Percentiles rank a stretch among this genome's conserved stretches.
Evolutionary conservation across 2,888 invertebrate genomes (phyloP).

Genomic region (Linhomoeus sp.): DNA sequence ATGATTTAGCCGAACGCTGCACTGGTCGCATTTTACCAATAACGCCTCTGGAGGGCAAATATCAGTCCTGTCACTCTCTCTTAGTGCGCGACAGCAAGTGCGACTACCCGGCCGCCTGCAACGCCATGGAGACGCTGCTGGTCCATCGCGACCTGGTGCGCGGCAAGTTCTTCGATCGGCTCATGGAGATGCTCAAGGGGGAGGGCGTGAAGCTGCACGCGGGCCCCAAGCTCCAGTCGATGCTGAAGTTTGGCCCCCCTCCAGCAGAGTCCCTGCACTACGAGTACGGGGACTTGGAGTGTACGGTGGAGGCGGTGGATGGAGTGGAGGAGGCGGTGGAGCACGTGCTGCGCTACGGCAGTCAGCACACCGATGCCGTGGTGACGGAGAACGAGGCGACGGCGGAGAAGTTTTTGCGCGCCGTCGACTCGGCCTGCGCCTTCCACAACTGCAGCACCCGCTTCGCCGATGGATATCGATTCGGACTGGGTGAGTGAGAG

Average conservation of each 20-base stretch:
- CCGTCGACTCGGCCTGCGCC: conserved; percentile 91
- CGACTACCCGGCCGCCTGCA: conserved; percentile 96
- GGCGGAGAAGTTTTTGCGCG: conserved; percentile 55
- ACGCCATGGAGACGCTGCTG: conserved; percentile 89
- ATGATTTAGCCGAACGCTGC: not conserved
- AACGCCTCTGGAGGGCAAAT: too few relatives aligned
- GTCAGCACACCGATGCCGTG: conserved; percentile 87
- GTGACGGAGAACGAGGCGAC: conserved; percentile 67
- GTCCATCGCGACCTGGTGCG: conserved; percentile 51
- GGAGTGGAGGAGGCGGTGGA: conserved; percentile 66
- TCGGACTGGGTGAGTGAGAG: conserved; percentile 62
- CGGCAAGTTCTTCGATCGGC: conserved; percentile 52
- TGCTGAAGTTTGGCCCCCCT: conserved; percentile 82
- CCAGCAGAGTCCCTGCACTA: conserved; percentile 64
- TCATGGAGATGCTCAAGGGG: conserved; percentile 78
- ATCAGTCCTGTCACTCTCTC: too few relatives aligned
- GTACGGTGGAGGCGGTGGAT: conserved; percentile 81
- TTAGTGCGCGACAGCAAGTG: conserved; percentile 77
- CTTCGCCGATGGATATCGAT: conserved; percentile 91
- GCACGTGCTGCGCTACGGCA: conserved; percentile 85
- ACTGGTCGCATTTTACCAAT: too few relatives aligned
- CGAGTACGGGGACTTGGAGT: conserved; percentile 81
- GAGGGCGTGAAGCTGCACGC: conserved; percentile 66
- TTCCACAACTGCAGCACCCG: conserved; percentile 83
- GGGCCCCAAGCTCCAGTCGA: conserved; percentile 55